A percentile compares a stretch with the other conserved stretches of the same genome.
Conservation (phyloP, 2,888 invertebrate genomes). For the Orchesellides sinensis region DNA sequence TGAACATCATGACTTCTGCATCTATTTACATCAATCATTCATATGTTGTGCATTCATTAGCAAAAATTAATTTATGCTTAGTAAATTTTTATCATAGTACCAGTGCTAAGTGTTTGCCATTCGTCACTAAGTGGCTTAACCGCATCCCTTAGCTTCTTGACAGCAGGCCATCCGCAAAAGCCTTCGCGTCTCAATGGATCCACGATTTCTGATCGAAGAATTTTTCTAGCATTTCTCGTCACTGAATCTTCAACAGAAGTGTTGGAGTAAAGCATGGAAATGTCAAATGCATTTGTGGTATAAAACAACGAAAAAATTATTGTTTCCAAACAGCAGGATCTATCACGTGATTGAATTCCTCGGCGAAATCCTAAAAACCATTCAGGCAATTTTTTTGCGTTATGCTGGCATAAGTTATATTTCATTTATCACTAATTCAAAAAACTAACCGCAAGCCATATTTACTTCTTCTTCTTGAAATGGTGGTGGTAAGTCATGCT, state of each 20-base stretch:
- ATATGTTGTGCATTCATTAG: neutral
- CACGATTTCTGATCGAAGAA: constrained; percentile 57
- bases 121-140: constrained; percentile 60
- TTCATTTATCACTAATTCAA: neutral
- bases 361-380: constrained; percentile 37
- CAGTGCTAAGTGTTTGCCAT: constrained; percentile 59
- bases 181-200: constrained; percentile 59
- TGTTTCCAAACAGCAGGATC: constrained; percentile 64
- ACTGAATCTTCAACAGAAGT: constrained; percentile 39
- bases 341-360: constrained; percentile 58
- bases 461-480: constrained; percentile 67
- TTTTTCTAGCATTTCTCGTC: constrained; percentile 40
- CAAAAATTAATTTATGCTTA: neutral
- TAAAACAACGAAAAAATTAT: constrained; percentile 68
- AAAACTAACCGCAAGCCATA: constrained; percentile 60
- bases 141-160: constrained; percentile 46
- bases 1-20: constrained; percentile 68
- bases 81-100: constrained; percentile 21
- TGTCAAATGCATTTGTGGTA: constrained; percentile 66
- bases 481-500: constrained; percentile 57
- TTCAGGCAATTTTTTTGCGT: neutral
- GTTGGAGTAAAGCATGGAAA: constrained; percentile 49
- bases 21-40: constrained; percentile 31
- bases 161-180: constrained; percentile 38
- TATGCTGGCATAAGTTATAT: neutral